Evolutionary conservation across 2,888 invertebrate species (phyloP), one percentile per base, ranked within the genome.

Genomic region (Agrilus mali): DNA sequence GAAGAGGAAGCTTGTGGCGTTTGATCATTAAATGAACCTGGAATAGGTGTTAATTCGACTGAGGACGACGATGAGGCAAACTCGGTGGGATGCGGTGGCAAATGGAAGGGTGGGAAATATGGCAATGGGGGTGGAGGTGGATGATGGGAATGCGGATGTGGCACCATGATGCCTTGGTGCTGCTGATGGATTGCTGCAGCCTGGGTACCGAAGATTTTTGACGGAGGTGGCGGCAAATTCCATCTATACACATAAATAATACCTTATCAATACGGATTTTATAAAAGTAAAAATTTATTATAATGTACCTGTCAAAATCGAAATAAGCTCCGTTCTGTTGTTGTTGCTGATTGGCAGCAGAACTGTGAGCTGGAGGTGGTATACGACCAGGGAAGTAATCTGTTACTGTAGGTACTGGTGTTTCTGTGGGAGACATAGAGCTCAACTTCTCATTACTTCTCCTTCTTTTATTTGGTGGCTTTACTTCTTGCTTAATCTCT

Each of bases 61-160:
- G 78, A 72, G 34, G 77, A 70, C 50, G 77, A 75, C 38, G 78
- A 72, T 34, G 77, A 70, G 50, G 77, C 75, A 65, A 74, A 76
- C 51, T 82, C 81, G 35, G 74, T 66, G 27, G 79, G 72, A 68
- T 80, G 71, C 2, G 80, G 77, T 51, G 82, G 74, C 60, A 81
- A 67, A 60, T 84, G 84, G 60, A 84, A 84, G 22, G 86, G 77
- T 20, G 86, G 78, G 60, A 85, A 81, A 63, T 86, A 86, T 31
- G 86, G 81, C 53, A 85, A 66, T 4, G 27, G 27, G 39, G 75
- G 75, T 12, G 75, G 72, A 44, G 71, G 67, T 5, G 82, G 72
- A 38, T 70, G 71, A 61, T 80, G 80, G 12, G 75, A 69, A 47
- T 68, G 69, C 7, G 69, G 67, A 63, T 85, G 83, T 15, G 79